Conservation (phyloP, 2,888 invertebrate genomes). For the Flexamia atlantica region DNA sequence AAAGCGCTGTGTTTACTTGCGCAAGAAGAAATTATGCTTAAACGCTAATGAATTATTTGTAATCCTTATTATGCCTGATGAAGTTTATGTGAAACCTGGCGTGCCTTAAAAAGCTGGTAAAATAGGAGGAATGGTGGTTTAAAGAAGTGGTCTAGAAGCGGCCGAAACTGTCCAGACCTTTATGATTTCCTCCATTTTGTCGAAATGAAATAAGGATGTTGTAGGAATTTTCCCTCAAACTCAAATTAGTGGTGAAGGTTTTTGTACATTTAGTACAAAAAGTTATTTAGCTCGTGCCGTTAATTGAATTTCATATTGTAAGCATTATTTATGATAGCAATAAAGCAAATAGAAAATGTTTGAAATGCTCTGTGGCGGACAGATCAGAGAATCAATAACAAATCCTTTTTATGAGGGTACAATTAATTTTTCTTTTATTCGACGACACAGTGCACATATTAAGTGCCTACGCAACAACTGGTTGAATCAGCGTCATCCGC, state of each 20-base stretch:
- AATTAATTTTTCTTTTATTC: conserved; percentile 54
- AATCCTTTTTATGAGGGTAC: conserved; percentile 24
- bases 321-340: conserved; percentile 50
- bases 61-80: background rate
- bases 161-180: conserved; percentile 33
- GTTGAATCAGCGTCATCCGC: conserved; percentile 51
- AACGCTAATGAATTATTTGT: conserved; percentile 12
- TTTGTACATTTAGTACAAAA: background rate
- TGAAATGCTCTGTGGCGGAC: conserved; percentile 46
- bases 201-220: conserved; percentile 42
- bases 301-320: conserved; percentile 24
- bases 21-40: background rate
- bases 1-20: background rate
- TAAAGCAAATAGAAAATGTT: conserved; percentile 54
- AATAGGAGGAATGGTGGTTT: conserved; percentile 34
- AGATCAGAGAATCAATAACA: background rate
- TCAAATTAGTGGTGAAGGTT: conserved; percentile 16
- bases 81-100: too few species aligned
- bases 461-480: conserved; percentile 50
- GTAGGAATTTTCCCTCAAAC: conserved; percentile 36
- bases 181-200: conserved; percentile 50
- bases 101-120: conserved; percentile 45
- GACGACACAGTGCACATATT: conserved; percentile 51
- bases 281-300: conserved; percentile 8
- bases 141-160: background rate